These are phyloP conservation scores for Sarotherodon lohbergeri DNA, from an alignment of 2,113 vertebrate genomes.

Conservation along the genomic window DNA sequence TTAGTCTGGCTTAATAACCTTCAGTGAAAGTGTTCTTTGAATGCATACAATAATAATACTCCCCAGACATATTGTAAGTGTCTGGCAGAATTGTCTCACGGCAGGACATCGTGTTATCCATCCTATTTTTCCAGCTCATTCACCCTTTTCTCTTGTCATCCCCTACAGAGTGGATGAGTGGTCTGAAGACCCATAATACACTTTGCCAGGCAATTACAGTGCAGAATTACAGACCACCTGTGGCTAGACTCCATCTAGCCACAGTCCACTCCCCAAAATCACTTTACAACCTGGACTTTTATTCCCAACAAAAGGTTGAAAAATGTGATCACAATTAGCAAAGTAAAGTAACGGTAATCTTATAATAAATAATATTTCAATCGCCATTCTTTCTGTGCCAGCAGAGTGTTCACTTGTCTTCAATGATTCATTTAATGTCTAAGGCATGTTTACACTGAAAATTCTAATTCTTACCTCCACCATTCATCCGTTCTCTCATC, in stretches of 20 bases:
- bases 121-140: conserved; percentile 56
- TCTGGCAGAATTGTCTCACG: conserved; percentile 64
- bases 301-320: conserved; percentile 31
- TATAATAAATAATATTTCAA: conserved; percentile 33
- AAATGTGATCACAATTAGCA: conserved; percentile 47
- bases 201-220: conserved; percentile 72
- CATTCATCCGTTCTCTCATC: neutral
- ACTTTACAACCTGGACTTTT: conserved; percentile 43
- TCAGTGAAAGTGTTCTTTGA: conserved; percentile 57
- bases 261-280: conserved; percentile 24
- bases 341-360: conserved; percentile 48
- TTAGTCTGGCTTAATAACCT: conserved; percentile 69
- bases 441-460: neutral
- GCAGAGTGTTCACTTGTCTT: neutral
- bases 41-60: conserved; percentile 53
- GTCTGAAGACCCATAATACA: conserved; percentile 67
- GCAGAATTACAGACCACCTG: conserved; percentile 76
- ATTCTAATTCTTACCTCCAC: neutral
- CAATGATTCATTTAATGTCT: neutral
- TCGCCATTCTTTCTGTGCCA: neutral
- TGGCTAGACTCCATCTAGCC: conserved; percentile 57
- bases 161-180: conserved; percentile 72
- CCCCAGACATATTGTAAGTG: conserved; percentile 59
- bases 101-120: conserved; percentile 66
- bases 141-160: conserved; percentile 63